Percentiles rank a stretch among this genome's conserved stretches.
Conservation (phyloP, 1,140 invertebrate species). For the Drosophila saltans region DNA sequence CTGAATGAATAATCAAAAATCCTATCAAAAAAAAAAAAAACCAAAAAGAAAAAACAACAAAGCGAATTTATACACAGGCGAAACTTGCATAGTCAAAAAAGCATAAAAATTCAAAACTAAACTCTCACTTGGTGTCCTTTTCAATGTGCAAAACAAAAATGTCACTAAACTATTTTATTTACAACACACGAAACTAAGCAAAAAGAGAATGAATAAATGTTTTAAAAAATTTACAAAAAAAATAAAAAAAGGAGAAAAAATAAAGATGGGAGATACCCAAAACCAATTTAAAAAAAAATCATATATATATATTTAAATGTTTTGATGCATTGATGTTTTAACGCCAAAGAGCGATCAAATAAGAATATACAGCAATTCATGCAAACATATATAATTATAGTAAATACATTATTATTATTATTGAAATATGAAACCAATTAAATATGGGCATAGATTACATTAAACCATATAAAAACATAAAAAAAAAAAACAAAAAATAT, state of each 20-base stretch:
- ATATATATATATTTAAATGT: constrained; percentile 55
- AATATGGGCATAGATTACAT: constrained; percentile 55
- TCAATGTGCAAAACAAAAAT: constrained; percentile 28
- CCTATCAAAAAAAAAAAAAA: constrained; percentile 18
- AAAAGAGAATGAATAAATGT: constrained; percentile 38
- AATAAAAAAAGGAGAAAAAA: constrained; percentile 20
- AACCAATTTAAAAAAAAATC: not conserved
- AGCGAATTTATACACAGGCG: constrained; percentile 50
- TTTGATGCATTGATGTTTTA: constrained; percentile 64
- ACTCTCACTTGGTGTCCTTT: constrained; percentile 75
- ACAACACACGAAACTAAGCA: constrained; percentile 29
- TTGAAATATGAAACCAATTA: constrained; percentile 47
- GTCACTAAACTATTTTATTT: constrained; percentile 70
- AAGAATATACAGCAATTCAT: constrained; percentile 40
- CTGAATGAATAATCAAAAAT: constrained; percentile 27
- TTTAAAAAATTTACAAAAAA: constrained; percentile 46
- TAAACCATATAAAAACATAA: constrained; percentile 28
- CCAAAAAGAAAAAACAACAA: constrained; percentile 45
- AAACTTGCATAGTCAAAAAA: constrained; percentile 73
- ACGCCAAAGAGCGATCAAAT: constrained; percentile 61
- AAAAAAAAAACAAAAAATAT: constrained; percentile 4
- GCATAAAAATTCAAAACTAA: constrained; percentile 16
- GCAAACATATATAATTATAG: constrained; percentile 42
- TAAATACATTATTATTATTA: constrained; percentile 26
- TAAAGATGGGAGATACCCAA: constrained; percentile 27